A percentile compares a stretch with the other conserved stretches of the same genome.
Evolutionary conservation across 2,113 vertebrate genomes (phyloP).

Genomic region (Cheirogaleus medius): DNA sequence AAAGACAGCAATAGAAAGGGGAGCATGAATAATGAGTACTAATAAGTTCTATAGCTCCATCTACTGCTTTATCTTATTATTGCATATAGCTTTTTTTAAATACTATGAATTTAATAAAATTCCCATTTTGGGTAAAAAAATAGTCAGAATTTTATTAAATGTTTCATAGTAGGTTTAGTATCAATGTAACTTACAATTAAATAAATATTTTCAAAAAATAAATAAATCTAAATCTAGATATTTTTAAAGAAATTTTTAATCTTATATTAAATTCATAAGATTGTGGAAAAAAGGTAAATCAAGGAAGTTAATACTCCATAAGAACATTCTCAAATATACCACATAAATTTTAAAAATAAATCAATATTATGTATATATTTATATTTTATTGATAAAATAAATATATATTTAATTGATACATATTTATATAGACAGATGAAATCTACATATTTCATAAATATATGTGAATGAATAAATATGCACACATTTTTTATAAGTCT

Average conservation of each 20-base stretch:
- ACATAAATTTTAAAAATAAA: not conserved
- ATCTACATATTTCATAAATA: not conserved
- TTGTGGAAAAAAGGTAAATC: not conserved
- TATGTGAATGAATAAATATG: not conserved
- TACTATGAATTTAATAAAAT: not conserved
- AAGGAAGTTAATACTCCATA: not conserved
- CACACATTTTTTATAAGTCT: not conserved
- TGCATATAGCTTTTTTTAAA: conserved; percentile 26
- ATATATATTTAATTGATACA: not conserved
- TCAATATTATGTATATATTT: not conserved
- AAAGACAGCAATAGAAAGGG: not conserved
- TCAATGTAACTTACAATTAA: not conserved
- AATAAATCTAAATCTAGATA: not conserved
- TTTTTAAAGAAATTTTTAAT: not conserved
- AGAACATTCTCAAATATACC: not conserved
- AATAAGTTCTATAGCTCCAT: not conserved
- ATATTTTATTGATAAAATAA: not conserved
- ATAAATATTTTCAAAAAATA: not conserved
- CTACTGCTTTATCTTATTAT: conserved; percentile 14
- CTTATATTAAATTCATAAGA: not conserved
- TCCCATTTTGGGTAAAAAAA: not conserved
- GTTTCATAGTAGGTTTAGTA: not conserved
- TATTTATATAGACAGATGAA: not conserved
- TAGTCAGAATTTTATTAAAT: not conserved
- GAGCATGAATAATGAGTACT: not conserved